These are phyloP conservation scores for Stichopus chloronotus DNA, from an alignment of 35 echinoderm and acorn worm genomes.

Conservation along the genomic window DNA sequence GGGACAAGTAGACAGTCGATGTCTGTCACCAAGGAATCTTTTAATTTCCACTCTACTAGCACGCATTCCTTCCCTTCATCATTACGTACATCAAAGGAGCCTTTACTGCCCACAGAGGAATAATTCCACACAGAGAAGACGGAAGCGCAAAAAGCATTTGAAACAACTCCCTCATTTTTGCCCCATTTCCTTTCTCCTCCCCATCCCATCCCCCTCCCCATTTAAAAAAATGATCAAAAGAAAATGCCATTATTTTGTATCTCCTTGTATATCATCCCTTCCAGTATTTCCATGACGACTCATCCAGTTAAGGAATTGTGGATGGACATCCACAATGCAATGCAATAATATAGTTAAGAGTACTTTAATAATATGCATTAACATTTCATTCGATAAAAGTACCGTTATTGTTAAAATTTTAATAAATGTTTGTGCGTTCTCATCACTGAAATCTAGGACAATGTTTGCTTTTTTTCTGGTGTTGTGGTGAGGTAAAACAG, in stretches of 20 bases:
- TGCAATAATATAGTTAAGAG: slow-evolving; percentile 3
- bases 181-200: background rate
- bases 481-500: too few relatives aligned
- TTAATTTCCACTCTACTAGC: slow-evolving; percentile 61
- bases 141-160: slow-evolving; percentile 5
- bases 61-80: slow-evolving; percentile 59
- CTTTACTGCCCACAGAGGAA: slow-evolving; percentile 16
- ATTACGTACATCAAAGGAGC: background rate
- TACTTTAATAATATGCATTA: background rate
- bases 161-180: background rate
- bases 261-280: slow-evolving; percentile 15
- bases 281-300: background rate
- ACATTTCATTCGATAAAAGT: too few relatives aligned
- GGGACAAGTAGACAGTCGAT: slow-evolving; percentile 73
- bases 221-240: background rate
- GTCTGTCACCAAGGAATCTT: slow-evolving; percentile 22
- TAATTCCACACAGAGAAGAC: slow-evolving; percentile 40
- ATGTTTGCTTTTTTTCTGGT: too few relatives aligned
- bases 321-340: background rate
- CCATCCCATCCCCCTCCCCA: too few relatives aligned
- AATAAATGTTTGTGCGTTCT: too few relatives aligned
- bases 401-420: too few relatives aligned
- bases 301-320: background rate
- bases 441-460: too few relatives aligned
- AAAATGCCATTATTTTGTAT: slow-evolving; percentile 24